These are phyloP conservation scores for Setipinna tenuifilis DNA, from an alignment of 2,797 vertebrate species.

Conservation along the genomic window DNA sequence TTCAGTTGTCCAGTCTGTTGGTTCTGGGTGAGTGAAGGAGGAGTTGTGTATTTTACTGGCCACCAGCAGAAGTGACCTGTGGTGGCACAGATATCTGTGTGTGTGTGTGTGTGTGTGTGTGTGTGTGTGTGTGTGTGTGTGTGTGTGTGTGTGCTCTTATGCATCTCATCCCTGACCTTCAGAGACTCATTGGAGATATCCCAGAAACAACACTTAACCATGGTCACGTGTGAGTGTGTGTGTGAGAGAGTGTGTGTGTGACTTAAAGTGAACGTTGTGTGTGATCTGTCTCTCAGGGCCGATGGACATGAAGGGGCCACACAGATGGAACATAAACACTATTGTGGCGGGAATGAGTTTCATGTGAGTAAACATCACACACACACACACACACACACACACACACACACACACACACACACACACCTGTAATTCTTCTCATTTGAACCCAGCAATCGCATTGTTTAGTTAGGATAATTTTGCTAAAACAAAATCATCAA, in stretches of 20 bases:
- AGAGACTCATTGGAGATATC: not conserved
- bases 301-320: constrained; percentile 56
- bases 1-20: no score
- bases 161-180: not conserved
- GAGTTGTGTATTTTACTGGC: no score
- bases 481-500: no score
- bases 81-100: no score
- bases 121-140: no score
- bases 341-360: constrained; percentile 76
- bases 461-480: no score
- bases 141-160: not conserved
- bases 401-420: no score
- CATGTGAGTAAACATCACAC: constrained; percentile 69
- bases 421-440: no score
- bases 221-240: not conserved
- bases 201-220: not conserved
- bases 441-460: no score
- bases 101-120: no score
- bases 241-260: not conserved
- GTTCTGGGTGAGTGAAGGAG: no score
- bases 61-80: no score
- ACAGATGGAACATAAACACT: constrained; percentile 62
- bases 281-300: constrained; percentile 62
- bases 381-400: not conserved
- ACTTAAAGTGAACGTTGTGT: not conserved